A percentile compares a stretch with the other conserved stretches of the same genome.
Evolutionary conservation across 2,113 vertebrate genomes (phyloP).

Genomic region (Nannobrachium achirus): DNA sequence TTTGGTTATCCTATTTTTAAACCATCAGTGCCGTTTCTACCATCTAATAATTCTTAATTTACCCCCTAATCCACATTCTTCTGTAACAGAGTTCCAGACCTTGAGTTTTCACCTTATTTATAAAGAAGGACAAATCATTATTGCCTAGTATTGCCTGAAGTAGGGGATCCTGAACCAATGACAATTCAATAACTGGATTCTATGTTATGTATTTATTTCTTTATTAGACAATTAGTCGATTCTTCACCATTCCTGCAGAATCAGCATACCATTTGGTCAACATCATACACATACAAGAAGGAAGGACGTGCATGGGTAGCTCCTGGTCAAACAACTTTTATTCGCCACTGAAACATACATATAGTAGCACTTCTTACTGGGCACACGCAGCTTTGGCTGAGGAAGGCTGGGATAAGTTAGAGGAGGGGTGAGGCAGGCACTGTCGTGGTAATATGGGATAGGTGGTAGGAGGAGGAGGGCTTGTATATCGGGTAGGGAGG

Average conservation of each 20-base stretch:
- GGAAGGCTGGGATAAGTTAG: constrained; percentile 31
- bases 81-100: too few relatives aligned
- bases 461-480: not conserved
- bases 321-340: constrained; percentile 65
- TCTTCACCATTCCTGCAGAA: not conserved
- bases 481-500: not conserved
- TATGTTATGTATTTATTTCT: not conserved
- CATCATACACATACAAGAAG: constrained; percentile 40
- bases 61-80: too few relatives aligned
- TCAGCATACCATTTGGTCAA: constrained; percentile 27
- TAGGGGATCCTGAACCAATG: not conserved
- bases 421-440: constrained; percentile 36
- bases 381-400: constrained; percentile 55
- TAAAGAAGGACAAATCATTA: too few relatives aligned
- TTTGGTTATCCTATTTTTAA: too few relatives aligned
- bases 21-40: too few relatives aligned
- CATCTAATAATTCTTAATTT: too few relatives aligned
- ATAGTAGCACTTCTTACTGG: constrained; percentile 51
- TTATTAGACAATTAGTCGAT: constrained; percentile 4
- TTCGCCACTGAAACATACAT: constrained; percentile 68
- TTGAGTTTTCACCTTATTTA: too few relatives aligned
- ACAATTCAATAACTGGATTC: not conserved
- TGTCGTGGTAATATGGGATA: constrained; percentile 14
- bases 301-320: constrained; percentile 18
- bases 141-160: too few relatives aligned